These are phyloP conservation scores for Notarius lentiginosus DNA, from an alignment of 2,113 vertebrate genomes.

Conservation along the genomic window DNA sequence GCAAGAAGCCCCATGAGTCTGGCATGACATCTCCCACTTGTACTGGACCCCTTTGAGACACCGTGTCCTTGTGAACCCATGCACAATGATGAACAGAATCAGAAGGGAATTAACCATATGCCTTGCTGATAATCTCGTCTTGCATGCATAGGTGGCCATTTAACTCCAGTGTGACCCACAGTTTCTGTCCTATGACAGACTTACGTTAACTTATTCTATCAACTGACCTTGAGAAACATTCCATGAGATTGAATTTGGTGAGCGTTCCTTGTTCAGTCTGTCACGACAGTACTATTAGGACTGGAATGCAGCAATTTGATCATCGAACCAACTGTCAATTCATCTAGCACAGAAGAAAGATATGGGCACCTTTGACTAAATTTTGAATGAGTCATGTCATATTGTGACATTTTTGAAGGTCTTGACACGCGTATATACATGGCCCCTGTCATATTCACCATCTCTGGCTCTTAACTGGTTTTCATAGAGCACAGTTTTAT, in stretches of 20 bases:
- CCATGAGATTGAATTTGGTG: background rate
- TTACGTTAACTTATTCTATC: background rate
- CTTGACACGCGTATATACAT: background rate
- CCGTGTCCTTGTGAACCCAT: no score
- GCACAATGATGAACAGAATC: background rate
- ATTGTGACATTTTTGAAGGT: background rate
- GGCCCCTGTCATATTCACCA: background rate
- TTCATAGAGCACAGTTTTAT: background rate
- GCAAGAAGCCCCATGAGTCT: no score
- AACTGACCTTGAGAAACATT: background rate
- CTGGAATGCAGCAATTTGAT: background rate
- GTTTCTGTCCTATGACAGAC: background rate
- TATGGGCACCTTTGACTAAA: background rate
- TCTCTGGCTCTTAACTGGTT: background rate
- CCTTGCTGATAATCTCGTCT: no score
- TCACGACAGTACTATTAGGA: background rate
- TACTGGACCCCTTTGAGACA: no score
- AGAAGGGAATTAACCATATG: background rate
- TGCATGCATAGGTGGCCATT: no score
- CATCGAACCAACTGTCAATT: background rate
- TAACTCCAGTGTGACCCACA: background rate
- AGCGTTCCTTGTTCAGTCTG: background rate
- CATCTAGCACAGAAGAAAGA: no score
- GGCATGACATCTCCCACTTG: background rate
- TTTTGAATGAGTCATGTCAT: background rate